Conservation (phyloP, 2,888 invertebrate genomes). For the Drosophila emarginata region DNA sequence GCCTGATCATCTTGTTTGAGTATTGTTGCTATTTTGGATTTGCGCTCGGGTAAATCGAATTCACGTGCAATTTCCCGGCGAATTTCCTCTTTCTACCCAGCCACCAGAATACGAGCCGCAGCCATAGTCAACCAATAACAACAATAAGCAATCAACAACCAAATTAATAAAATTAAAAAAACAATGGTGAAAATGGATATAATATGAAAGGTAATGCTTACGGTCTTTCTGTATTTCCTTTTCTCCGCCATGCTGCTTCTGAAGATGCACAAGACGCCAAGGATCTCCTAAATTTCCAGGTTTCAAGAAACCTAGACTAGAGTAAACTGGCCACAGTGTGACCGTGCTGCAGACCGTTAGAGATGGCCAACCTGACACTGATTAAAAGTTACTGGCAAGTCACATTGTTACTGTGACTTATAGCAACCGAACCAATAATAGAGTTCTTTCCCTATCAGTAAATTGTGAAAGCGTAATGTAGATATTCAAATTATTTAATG, state of each 20-base stretch:
- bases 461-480: too few relatives aligned
- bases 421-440: background rate
- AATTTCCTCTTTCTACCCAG: slow-evolving; percentile 87
- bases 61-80: slow-evolving; percentile 88
- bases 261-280: background rate
- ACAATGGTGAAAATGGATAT: background rate
- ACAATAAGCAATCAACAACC: too few relatives aligned
- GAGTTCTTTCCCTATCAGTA: too few relatives aligned
- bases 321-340: background rate
- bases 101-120: background rate
- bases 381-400: background rate
- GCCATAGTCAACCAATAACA: background rate
- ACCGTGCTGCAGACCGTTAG: background rate
- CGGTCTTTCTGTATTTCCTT: slow-evolving; percentile 37
- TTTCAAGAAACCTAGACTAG: background rate
- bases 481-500: too few relatives aligned
- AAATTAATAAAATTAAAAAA: background rate
- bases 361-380: background rate
- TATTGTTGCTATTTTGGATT: slow-evolving; percentile 94
- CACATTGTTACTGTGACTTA: background rate
- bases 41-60: slow-evolving; percentile 93
- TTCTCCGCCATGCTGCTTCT: slow-evolving; percentile 31
- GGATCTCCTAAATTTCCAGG: background rate
- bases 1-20: slow-evolving; percentile 95
- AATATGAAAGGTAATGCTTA: slow-evolving; percentile 4